phyloP scores from a whole-genome alignment of 2,113 vertebrate species.

The Ardeotis arabs region DNA sequence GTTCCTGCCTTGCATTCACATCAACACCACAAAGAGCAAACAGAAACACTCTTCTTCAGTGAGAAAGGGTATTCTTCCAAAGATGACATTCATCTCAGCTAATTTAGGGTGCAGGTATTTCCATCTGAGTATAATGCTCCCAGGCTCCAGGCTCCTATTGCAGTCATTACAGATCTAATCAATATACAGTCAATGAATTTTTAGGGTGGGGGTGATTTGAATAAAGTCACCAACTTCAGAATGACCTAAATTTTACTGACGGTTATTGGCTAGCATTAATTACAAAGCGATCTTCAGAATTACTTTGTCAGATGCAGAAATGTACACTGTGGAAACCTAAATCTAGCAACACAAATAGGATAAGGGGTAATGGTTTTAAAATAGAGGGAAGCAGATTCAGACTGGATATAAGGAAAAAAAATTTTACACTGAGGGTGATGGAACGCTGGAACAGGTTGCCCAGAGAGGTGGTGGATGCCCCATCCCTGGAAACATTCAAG shows the following conservation, averaged over 20 bases:
- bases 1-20: background rate
- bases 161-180: conserved; percentile 16
- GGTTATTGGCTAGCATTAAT: background rate
- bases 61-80: background rate
- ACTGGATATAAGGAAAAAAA: too few relatives aligned
- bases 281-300: background rate
- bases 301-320: background rate
- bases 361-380: too few relatives aligned
- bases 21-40: background rate
- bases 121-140: background rate
- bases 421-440: background rate
- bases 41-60: background rate
- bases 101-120: background rate
- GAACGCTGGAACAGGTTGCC: background rate
- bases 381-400: too few relatives aligned
- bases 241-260: background rate
- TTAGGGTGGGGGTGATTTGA: background rate
- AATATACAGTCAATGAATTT: background rate
- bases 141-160: background rate
- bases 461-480: background rate
- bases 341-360: background rate
- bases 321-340: background rate
- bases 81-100: background rate
- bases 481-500: background rate
- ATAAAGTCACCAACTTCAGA: background rate